These are phyloP conservation scores for Schizopygopsis malacanthus DNA, from an alignment of 2,797 vertebrate genomes.

Conservation along the genomic window DNA sequence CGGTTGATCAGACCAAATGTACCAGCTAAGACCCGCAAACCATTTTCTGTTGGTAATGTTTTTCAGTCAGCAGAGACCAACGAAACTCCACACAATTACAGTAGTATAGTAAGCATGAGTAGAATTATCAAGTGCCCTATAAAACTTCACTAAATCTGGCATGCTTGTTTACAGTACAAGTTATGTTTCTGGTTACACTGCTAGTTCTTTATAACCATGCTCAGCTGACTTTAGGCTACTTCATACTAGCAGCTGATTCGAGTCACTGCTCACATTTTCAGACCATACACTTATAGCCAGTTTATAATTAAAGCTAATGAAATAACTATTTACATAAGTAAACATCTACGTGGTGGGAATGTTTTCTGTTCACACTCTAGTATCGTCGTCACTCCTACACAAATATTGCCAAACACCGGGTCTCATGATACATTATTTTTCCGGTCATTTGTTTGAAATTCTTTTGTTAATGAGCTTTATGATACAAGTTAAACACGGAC, in stretches of 20 bases:
- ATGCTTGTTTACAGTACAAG: neutral
- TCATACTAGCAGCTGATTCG: too few relatives aligned
- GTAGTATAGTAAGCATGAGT: neutral
- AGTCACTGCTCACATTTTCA: neutral
- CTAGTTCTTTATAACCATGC: neutral
- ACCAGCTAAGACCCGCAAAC: neutral
- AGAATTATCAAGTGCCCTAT: neutral
- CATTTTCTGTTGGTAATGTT: neutral
- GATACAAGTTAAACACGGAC: neutral
- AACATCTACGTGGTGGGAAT: neutral
- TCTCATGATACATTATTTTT: neutral
- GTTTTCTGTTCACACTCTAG: neutral
- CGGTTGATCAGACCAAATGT: neutral
- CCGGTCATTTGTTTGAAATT: neutral
- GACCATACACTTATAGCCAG: neutral
- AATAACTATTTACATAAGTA: neutral
- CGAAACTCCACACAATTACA: neutral
- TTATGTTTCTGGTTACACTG: neutral
- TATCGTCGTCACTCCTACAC: neutral
- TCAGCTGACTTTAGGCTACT: neutral
- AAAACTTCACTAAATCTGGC: neutral
- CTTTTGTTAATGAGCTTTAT: neutral
- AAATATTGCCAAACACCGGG: neutral
- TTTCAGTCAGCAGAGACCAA: neutral
- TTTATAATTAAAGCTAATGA: neutral